phyloP scores from a whole-genome alignment of 1,140 invertebrate genomes.

The Sarcophaga bullata region DNA sequence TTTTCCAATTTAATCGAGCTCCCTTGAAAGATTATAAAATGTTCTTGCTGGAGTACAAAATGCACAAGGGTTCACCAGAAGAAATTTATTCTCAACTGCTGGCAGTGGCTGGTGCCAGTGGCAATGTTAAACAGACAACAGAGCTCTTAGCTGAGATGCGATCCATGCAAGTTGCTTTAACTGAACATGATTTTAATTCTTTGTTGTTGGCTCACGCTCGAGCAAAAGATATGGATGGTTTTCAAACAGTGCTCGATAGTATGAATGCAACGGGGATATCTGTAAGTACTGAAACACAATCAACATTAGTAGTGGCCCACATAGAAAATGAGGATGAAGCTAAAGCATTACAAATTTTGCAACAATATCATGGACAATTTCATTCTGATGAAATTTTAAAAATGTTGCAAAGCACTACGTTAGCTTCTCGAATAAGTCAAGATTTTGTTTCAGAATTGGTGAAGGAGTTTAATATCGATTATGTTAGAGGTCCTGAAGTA shows the following conservation, averaged over 20 bases:
- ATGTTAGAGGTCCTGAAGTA: slow-evolving; percentile 50
- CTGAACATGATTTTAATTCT: slow-evolving; percentile 68
- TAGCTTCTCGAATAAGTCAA: neutral
- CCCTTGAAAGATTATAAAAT: slow-evolving; percentile 50
- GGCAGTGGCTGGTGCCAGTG: slow-evolving; percentile 65
- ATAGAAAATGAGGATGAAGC: slow-evolving; percentile 63
- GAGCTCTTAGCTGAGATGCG: slow-evolving; percentile 70
- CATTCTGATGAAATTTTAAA: slow-evolving; percentile 52
- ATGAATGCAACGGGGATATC: slow-evolving; percentile 64
- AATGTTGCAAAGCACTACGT: slow-evolving; percentile 47
- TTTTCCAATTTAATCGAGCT: slow-evolving; percentile 52
- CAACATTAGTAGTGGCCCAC: slow-evolving; percentile 68
- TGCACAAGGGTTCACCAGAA: slow-evolving; percentile 47
- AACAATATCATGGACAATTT: slow-evolving; percentile 47
- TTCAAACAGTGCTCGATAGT: slow-evolving; percentile 59
- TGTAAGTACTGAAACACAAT: slow-evolving; percentile 60
- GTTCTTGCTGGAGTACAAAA: slow-evolving; percentile 53
- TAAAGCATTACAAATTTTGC: slow-evolving; percentile 51
- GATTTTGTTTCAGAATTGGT: slow-evolving; percentile 51
- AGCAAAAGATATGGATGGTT: slow-evolving; percentile 62
- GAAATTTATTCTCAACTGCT: slow-evolving; percentile 62
- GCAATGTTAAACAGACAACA: slow-evolving; percentile 67
- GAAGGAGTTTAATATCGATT: slow-evolving; percentile 50
- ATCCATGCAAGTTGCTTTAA: slow-evolving; percentile 63
- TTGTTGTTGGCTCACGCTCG: slow-evolving; percentile 68